Evolutionary conservation across 2,888 invertebrate genomes (phyloP), one percentile per base, ranked within the genome.

Genomic region (Volucella bombylans): DNA sequence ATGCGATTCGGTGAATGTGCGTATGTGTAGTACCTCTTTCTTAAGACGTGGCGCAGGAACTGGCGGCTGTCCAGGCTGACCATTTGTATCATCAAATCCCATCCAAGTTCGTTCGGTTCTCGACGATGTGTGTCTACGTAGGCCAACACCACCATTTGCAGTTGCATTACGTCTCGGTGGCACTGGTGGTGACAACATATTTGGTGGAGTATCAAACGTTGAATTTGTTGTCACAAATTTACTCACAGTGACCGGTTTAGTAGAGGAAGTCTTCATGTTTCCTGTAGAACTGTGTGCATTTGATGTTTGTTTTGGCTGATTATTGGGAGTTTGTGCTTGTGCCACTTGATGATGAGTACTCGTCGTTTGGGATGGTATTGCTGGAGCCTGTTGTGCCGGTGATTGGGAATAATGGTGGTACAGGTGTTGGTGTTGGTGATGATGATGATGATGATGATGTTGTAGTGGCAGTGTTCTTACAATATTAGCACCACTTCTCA

Each of bases 151-250:
- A 14, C 79, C 82, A 52, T 88, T 83, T 87, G 87, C 57, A 81
- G 89, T 47, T 89, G 72, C 71, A 50, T 87, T 86, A 11, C 88
- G 88, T 23, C 90, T 87, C 39, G 91, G 91, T 14, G 92, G 92
- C 64, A 92, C 89, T 6, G 92, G 92, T 14, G 92, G 92, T 55
- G 92, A 91, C 59, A 90, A 89, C 87, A 92, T 89, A 82, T 91
- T 91, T 45, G 92, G 92, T 38, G 92, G 91, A 78, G 86, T 89
- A 86, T 92, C 92, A 87, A 90, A 92, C 52, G 87, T 88, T 10
- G 90, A 90, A 74, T 90, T 89, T n/a, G 89, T 89, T 12, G 88
- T 89, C 61, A 88, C 86, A 64, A 88, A 78, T 39, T 86, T 83
- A 49, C 54, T 57, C n/a, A n/a, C 45, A 23, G 62, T 31, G 39